phyloP scores from a whole-genome alignment of 2,797 vertebrate species.

The Dendrocincla fuliginosa region DNA sequence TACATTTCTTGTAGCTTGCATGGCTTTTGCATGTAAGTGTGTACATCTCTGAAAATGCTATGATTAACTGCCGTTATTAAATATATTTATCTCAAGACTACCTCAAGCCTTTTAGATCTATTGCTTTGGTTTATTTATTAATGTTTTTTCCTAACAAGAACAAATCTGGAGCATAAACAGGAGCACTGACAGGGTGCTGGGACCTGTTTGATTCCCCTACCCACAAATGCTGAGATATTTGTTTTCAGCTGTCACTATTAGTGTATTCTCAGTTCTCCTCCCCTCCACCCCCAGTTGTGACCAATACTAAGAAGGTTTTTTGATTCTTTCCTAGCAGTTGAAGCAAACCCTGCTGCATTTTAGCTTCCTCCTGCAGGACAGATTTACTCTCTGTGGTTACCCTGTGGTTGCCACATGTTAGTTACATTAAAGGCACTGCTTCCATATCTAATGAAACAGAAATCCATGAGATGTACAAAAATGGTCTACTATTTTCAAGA shows the following conservation, averaged over 20 bases:
- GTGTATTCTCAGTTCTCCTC: constrained; percentile 36
- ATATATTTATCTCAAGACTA: not conserved
- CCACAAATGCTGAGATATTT: constrained; percentile 6
- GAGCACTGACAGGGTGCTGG: not conserved
- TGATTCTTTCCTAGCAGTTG: not conserved
- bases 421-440: constrained; percentile 28
- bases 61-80: not conserved
- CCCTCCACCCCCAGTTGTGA: not conserved
- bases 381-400: constrained; percentile 60
- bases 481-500: not conserved
- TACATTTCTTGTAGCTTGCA: not conserved
- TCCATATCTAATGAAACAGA: constrained; percentile 41
- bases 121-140: not conserved
- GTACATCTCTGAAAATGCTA: not conserved
- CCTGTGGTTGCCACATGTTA: constrained; percentile 55
- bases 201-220: not conserved
- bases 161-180: not conserved
- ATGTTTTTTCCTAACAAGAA: not conserved
- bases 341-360: constrained; percentile 32
- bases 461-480: constrained; percentile 8
- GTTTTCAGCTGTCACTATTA: constrained; percentile 46
- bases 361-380: constrained; percentile 41
- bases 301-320: not conserved
- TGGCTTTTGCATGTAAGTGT: not conserved
- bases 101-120: not conserved